Base-by-base conservation (phyloP, 2,113 vertebrate species). In the Macquaria australasica region DNA sequence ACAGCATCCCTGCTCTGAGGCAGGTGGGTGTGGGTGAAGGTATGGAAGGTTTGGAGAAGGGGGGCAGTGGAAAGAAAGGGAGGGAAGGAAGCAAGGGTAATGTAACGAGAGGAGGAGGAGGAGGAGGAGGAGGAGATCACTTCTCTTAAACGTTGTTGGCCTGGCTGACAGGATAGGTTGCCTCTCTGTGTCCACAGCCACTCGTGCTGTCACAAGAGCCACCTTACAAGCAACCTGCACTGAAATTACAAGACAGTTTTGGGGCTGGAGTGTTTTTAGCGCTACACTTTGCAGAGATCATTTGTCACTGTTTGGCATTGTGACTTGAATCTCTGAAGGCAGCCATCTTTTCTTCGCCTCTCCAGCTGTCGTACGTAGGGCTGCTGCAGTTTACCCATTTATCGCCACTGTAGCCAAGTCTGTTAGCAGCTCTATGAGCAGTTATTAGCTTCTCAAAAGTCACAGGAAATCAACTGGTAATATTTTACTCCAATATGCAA, bases 211-310 rank as follows among this genome's bases (percentile, higher is more conserved):
- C 80, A 86, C 73, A 56, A 6, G 8, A 73, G 34, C 23, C 62
- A 64, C 60, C 41, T 66, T 41, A 31, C 9, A 6, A 82, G 21
- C 72, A 66, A 79, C 69, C 59, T 70, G 71, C 58, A 41, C 50
- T 74, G n/a, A 85, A 83, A 74, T 67, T 70, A 73, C 77, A 76
- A 68, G 74, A 87, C 72, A 70, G 43, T 74, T 85, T 83, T 59
- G 62, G 73, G 59, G 68, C 76, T 71, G 39, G 23, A 83, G 60
- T 70, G 76, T 81, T 85, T 56, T 66, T 63, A n/a, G 1, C 0
- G 10, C 55, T 39, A 41, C 80, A 66, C 56, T 79, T 77, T 63
- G 56, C 69, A 82, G 66, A 55, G 58, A 82, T 59, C 87, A 48
- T 82, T 82, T 79, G 87, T 88, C 87, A 15, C 37, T 8, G 56